Evolutionary conservation across 2,888 invertebrate genomes (phyloP).

Genomic region (Nyleta sp.): DNA sequence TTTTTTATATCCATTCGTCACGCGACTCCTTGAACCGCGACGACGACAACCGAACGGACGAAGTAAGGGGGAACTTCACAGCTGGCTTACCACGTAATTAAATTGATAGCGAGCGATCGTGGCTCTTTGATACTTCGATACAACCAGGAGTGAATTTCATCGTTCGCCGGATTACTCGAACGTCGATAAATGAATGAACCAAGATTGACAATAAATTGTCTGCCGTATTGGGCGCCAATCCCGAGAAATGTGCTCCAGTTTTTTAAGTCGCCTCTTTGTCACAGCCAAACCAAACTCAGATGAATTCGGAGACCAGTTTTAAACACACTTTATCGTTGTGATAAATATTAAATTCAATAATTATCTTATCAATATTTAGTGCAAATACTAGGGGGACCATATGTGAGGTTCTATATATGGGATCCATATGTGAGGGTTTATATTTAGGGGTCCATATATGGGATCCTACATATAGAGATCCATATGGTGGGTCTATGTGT

Average conservation of each 20-base stretch:
- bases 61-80: constrained; percentile 60
- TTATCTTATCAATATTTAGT: too few species aligned
- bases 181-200: constrained; percentile 57
- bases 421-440: too few species aligned
- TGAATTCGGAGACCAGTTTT: too few species aligned
- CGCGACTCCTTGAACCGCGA: constrained; percentile 63
- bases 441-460: too few species aligned
- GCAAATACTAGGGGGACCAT: too few species aligned
- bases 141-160: constrained; percentile 55
- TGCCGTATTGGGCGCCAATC: constrained; percentile 19
- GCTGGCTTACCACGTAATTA: constrained; percentile 65
- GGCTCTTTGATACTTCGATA: constrained; percentile 55
- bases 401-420: too few species aligned
- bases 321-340: not conserved
- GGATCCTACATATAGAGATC: too few species aligned
- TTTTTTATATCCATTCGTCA: constrained; percentile 63
- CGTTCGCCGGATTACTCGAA: constrained; percentile 46
- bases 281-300: not conserved
- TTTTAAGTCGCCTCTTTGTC: not conserved
- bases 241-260: not conserved
- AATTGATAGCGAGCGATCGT: constrained; percentile 60
- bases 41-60: constrained; percentile 46
- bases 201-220: constrained; percentile 55
- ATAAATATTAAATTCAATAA: too few species aligned
- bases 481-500: too few species aligned